Percentiles rank a stretch among this genome's conserved stretches.
Evolutionary conservation across 2,797 vertebrate genomes (phyloP).

Genomic region (Myoxocephalus aenaeus): DNA sequence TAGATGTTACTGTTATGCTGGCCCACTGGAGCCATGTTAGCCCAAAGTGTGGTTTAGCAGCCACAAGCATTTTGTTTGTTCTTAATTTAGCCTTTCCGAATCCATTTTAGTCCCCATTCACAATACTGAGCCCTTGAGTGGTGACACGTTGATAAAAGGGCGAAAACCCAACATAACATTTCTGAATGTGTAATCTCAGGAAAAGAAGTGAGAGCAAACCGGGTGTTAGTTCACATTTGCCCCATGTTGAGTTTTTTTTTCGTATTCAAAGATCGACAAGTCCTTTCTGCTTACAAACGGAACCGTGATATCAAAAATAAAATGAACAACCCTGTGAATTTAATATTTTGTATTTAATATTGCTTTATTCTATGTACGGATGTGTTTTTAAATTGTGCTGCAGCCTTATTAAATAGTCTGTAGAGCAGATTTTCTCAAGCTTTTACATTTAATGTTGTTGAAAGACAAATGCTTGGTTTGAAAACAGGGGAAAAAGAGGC

Average conservation of each 20-base stretch:
- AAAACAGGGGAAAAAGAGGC: background rate
- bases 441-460: background rate
- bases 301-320: background rate
- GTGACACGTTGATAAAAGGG: slow-evolving; percentile 53
- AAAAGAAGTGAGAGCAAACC: slow-evolving; percentile 1
- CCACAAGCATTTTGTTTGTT: slow-evolving; percentile 58
- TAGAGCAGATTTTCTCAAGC: background rate
- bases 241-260: background rate
- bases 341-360: background rate
- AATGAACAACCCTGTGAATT: background rate
- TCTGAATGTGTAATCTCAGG: slow-evolving; percentile 28
- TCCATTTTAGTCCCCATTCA: slow-evolving; percentile 48
- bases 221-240: background rate
- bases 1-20: slow-evolving; percentile 37
- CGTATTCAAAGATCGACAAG: background rate
- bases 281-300: background rate
- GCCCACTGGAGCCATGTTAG: slow-evolving; percentile 31
- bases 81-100: slow-evolving; percentile 53
- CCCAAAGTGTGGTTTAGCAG: slow-evolving; percentile 51
- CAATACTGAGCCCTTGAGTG: slow-evolving; percentile 34
- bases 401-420: slow-evolving; percentile 2
- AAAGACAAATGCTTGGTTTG: slow-evolving; percentile 26
- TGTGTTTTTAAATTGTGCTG: background rate
- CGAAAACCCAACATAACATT: slow-evolving; percentile 37
- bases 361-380: background rate